Evolutionary conservation across 2,113 vertebrate genomes (phyloP).

Genomic region (Ictidomys tridecemlineatus): DNA sequence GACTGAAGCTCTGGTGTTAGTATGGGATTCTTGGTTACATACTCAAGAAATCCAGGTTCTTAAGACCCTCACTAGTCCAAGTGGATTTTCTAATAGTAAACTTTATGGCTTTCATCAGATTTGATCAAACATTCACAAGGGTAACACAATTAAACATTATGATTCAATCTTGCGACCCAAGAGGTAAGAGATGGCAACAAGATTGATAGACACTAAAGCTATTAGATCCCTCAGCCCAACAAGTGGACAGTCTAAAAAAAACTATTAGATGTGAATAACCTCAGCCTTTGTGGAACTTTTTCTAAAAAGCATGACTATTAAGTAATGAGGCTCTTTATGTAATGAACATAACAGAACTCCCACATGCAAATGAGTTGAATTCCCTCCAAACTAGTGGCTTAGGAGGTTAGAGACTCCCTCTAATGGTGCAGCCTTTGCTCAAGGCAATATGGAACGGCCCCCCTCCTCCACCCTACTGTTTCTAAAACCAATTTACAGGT

Average conservation of each 20-base stretch:
- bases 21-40: background rate
- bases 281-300: background rate
- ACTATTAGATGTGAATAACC: background rate
- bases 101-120: background rate
- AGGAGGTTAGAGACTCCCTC: background rate
- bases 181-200: slow-evolving; percentile 16
- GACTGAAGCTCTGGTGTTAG: background rate
- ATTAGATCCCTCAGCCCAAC: background rate
- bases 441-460: background rate
- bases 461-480: background rate
- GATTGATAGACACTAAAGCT: background rate
- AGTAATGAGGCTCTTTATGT: background rate
- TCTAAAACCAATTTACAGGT: background rate
- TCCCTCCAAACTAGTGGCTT: background rate
- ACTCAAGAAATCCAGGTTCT: background rate
- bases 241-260: background rate
- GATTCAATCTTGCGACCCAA: slow-evolving; percentile 39
- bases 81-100: background rate
- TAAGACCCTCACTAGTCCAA: background rate
- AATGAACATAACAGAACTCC: background rate
- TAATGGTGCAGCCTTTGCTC: background rate
- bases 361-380: background rate
- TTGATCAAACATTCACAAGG: background rate
- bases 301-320: background rate
- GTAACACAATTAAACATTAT: slow-evolving; percentile 4